Evolutionary conservation across 2,888 invertebrate species (phyloP), one percentile per base, ranked within the genome.

Genomic region (Ypsolopha sequella): DNA sequence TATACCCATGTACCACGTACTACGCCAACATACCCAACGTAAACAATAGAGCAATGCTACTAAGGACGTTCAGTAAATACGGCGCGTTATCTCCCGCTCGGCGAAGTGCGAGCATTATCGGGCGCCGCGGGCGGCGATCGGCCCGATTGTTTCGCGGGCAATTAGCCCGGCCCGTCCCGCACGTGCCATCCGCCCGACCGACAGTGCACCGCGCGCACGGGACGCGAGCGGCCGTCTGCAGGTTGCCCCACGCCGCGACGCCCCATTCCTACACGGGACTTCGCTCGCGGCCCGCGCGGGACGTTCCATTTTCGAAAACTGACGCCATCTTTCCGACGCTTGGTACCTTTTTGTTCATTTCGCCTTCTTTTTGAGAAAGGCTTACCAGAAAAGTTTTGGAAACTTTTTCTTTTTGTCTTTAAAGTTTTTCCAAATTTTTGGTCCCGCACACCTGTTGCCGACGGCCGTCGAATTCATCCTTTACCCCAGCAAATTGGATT

Each of bases 131-230:
- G 58, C 47, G 55, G 56, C 43, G 54, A 51, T 55, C 46, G 39
- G 39, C 46, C 68, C 78, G 80, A 80, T 80, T 80, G 84, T 84
- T 85, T 85, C 76, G 86, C 79, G 84, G 81, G 76, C 82, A 82
- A 85, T 82, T 84, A 85, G 85, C 77, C 71, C 62, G 65, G 63
- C 58, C 59, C 62, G 55, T 41, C 52, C 51, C 50, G 50, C 51
- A 56, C 58, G 52, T 46, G 39, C 54, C 47, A 24, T 2, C 46
- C 60, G 69, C 65, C 67, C 68, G 41, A 53, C 46, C 56, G 55
- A 58, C 80, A 84, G 84, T 85, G 73, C 72, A 72, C 80, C 80
- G 80, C 81, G 82, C 77, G 80, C 76, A 71, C 70, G 71, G 70
- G 63, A 68, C 70, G 84, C 77, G 79, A 79, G 78, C 76, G 85